Conservation (phyloP, 64 coral and sea anemone genomes). For the Pachyseris speciosa region DNA sequence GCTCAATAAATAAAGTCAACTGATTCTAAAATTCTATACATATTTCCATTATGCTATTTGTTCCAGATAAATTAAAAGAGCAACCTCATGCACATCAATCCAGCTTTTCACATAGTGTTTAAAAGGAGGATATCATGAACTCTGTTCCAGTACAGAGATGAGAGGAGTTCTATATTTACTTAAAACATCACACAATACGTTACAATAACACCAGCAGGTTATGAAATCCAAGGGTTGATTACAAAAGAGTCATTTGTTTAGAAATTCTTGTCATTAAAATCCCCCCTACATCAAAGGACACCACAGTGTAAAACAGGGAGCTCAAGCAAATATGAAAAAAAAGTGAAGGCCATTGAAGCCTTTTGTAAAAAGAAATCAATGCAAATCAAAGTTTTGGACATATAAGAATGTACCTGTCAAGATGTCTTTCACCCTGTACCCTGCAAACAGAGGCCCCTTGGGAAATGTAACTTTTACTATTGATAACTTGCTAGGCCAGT, state of each 20-base stretch:
- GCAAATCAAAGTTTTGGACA: no score
- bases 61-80: background rate
- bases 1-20: background rate
- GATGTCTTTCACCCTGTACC: no score
- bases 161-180: background rate
- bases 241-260: background rate
- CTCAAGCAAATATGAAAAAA: background rate
- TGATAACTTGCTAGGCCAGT: no score
- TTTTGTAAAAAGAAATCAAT: no score
- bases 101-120: slow-evolving; percentile 32
- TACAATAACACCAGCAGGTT: background rate
- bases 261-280: background rate
- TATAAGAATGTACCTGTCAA: no score
- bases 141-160: background rate
- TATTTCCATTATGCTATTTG: background rate
- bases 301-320: no score
- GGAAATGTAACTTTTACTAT: no score
- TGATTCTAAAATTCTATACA: no score
- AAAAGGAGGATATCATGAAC: slow-evolving; percentile 21
- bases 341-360: background rate
- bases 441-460: no score
- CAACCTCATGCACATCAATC: background rate
- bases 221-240: background rate
- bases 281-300: no score
- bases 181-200: background rate